phyloP scores from a whole-genome alignment of 2,113 vertebrate genomes.

The Rhinolophus sinicus region DNA sequence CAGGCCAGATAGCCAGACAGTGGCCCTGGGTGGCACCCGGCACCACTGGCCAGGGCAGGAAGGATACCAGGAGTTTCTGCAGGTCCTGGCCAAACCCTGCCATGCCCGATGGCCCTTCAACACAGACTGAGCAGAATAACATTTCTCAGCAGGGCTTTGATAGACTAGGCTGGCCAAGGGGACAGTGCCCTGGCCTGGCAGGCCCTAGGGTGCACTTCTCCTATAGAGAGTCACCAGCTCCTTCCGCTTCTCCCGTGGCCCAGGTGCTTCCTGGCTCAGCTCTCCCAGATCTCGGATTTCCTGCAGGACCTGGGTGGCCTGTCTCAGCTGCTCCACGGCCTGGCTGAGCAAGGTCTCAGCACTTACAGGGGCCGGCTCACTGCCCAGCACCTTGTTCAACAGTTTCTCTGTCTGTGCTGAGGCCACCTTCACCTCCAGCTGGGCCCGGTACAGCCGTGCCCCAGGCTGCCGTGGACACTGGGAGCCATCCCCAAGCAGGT shows the following conservation, averaged over 20 bases:
- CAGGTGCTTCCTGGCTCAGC: constrained; percentile 82
- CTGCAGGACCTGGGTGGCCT: constrained; percentile 92
- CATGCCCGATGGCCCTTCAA: constrained; percentile 68
- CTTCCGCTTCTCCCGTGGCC: constrained; percentile 85
- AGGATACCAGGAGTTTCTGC: constrained; percentile 42
- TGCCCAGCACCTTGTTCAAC: constrained; percentile 84
- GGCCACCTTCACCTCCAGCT: constrained; percentile 91
- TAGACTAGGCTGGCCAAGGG: background rate
- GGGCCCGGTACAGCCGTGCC: constrained; percentile 78
- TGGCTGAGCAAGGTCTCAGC: constrained; percentile 89
- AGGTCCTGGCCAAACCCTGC: constrained; percentile 68
- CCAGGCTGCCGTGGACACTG: constrained; percentile 39
- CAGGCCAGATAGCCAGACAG: background rate
- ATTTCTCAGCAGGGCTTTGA: constrained; percentile 49
- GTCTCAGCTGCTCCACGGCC: constrained; percentile 93
- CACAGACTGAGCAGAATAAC: constrained; percentile 57
- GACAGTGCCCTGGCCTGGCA: background rate
- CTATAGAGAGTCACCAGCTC: constrained; percentile 90
- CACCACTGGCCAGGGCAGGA: background rate
- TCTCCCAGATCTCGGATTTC: constrained; percentile 90
- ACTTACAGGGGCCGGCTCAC: constrained; percentile 61
- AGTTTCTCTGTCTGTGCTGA: constrained; percentile 89
- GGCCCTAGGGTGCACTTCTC: constrained; percentile 87
- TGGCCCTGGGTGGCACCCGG: background rate
- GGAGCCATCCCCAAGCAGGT: constrained; percentile 85